Evolutionary conservation across 2,888 invertebrate species (phyloP).

Genomic region (Trilocha varians): DNA sequence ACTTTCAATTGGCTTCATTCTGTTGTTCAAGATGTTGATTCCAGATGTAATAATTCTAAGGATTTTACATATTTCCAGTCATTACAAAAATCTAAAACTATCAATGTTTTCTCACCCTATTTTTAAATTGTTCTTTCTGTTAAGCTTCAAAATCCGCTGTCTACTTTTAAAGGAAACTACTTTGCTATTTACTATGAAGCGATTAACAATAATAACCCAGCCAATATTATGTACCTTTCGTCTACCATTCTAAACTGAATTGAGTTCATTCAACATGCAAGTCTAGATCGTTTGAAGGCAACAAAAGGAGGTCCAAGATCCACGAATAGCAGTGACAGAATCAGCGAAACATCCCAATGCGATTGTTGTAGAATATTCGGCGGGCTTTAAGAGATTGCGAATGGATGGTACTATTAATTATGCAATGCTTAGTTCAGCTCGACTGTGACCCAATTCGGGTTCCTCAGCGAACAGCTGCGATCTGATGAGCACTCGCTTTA

Average conservation of each 20-base stretch:
- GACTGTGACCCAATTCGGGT: slow-evolving; percentile 44
- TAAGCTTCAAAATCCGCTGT: too few relatives aligned
- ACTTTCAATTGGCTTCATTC: too few relatives aligned
- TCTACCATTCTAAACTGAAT: not conserved
- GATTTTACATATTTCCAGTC: too few relatives aligned
- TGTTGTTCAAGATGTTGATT: too few relatives aligned
- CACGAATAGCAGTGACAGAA: slow-evolving; percentile 17
- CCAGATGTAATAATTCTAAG: too few relatives aligned
- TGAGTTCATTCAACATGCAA: not conserved
- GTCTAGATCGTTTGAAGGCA: not conserved
- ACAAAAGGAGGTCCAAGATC: not conserved
- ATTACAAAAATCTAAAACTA: too few relatives aligned
- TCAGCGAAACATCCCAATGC: slow-evolving; percentile 24
- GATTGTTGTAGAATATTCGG: slow-evolving; percentile 25
- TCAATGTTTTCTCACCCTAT: too few relatives aligned
- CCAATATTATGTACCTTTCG: too few relatives aligned
- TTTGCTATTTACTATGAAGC: too few relatives aligned
- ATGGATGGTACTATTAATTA: slow-evolving; percentile 47
- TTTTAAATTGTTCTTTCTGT: too few relatives aligned
- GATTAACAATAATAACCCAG: too few relatives aligned
- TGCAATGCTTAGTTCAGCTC: slow-evolving; percentile 43
- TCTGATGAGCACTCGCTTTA: slow-evolving; percentile 20
- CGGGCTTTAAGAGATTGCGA: slow-evolving; percentile 35
- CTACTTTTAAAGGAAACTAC: too few relatives aligned
- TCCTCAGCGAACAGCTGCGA: slow-evolving; percentile 31